Evolutionary conservation across 1,140 invertebrate genomes (phyloP).

Genomic region (Bombus waltoni): DNA sequence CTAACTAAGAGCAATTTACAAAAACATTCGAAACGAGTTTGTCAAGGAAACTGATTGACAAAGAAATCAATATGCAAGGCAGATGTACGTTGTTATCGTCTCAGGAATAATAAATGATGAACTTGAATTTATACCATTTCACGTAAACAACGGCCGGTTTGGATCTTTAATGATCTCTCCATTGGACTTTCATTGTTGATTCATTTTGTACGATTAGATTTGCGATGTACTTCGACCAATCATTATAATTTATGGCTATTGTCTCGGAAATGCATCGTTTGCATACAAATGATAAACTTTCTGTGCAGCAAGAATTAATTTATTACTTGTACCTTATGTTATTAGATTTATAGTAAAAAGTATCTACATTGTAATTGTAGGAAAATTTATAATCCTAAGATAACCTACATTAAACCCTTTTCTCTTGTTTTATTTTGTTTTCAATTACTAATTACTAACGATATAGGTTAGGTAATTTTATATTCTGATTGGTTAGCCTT

Average conservation of each 20-base stretch:
- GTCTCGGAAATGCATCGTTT: not conserved
- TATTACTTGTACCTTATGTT: not conserved
- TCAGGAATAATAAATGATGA: constrained; percentile 6
- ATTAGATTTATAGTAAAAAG: too few species aligned
- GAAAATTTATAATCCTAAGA: not conserved
- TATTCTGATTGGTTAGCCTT: not conserved
- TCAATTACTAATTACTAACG: too few species aligned
- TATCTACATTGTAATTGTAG: not conserved
- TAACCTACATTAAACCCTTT: too few species aligned
- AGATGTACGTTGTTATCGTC: too few species aligned
- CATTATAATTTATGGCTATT: not conserved
- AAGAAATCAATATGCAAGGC: not conserved
- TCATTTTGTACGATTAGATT: constrained; percentile 34
- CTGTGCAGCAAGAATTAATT: not conserved
- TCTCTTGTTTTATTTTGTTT: not conserved
- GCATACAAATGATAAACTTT: not conserved
- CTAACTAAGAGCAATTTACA: too few species aligned
- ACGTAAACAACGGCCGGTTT: not conserved
- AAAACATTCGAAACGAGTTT: too few species aligned
- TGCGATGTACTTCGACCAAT: constrained; percentile 37
- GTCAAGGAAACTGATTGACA: too few species aligned
- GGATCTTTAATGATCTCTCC: constrained; percentile 17
- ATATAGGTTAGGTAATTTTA: not conserved
- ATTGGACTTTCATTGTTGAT: constrained; percentile 50
- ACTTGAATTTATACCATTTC: constrained; percentile 18